These are phyloP conservation scores for Rana temporaria DNA, from an alignment of 2,113 vertebrate species.

Conservation along the genomic window DNA sequence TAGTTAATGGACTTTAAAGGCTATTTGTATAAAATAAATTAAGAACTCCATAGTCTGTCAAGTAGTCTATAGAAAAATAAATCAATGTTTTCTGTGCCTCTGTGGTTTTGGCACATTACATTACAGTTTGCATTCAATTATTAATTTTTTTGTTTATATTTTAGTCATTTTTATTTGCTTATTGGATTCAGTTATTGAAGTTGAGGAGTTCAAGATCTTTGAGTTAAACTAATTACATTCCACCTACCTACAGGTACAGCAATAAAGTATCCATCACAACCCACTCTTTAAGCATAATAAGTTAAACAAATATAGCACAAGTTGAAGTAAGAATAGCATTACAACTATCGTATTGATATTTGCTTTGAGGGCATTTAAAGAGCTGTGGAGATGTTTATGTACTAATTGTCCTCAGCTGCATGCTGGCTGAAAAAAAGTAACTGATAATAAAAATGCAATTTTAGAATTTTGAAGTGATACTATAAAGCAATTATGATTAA, in stretches of 20 bases:
- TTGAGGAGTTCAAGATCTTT: neutral
- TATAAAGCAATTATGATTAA: too few species aligned
- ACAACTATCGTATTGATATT: too few species aligned
- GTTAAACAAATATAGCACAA: neutral
- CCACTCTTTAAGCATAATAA: neutral
- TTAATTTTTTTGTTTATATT: constrained; percentile 10
- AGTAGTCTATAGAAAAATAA: constrained; percentile 1
- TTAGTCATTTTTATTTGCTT: constrained; percentile 3
- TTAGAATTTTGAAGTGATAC: too few species aligned
- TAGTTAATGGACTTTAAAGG: constrained; percentile 34
- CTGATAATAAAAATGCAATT: too few species aligned
- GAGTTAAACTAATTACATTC: constrained; percentile 1
- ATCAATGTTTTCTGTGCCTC: constrained; percentile 25
- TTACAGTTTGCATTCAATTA: constrained; percentile 6
- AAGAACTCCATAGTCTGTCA: neutral
- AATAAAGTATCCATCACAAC: neutral
- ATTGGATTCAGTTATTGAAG: constrained; percentile 7
- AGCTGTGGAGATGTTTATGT: too few species aligned
- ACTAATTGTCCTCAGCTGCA: too few species aligned
- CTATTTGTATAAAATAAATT: constrained; percentile 46
- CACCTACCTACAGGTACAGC: neutral
- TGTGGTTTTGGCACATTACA: constrained; percentile 20
- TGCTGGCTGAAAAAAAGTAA: too few species aligned
- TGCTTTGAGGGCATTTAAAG: too few species aligned
- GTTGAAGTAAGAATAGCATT: too few species aligned